A percentile compares a stretch with the other conserved stretches of the same genome.
Conservation (phyloP, 2,888 invertebrate species). For the Drosophila kambysellisi region DNA sequence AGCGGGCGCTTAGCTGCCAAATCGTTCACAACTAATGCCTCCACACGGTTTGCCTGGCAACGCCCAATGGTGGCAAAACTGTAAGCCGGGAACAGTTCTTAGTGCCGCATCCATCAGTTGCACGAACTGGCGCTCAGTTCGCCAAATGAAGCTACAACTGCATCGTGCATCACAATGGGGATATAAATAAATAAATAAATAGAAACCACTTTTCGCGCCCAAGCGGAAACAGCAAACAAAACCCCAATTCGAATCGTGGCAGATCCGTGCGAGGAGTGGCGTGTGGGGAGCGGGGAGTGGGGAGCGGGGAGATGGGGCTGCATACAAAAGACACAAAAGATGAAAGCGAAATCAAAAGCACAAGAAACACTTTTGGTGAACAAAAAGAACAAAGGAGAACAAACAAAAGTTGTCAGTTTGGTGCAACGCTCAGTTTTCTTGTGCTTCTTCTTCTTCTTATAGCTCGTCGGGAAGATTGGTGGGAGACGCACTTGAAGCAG, state of each 20-base stretch:
- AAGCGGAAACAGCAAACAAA: slow-evolving; percentile 65
- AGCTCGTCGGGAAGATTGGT: background rate
- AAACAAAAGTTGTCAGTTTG: slow-evolving; percentile 64
- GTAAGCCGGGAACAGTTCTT: slow-evolving; percentile 7
- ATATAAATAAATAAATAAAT: slow-evolving; percentile 77
- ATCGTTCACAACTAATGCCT: slow-evolving; percentile 54
- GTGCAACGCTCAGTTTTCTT: slow-evolving; percentile 67
- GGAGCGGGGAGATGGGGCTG: background rate
- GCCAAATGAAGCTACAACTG: slow-evolving; percentile 23
- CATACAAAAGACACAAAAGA: slow-evolving; percentile 49
- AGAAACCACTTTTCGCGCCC: slow-evolving; percentile 73
- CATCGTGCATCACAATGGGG: slow-evolving; percentile 61
- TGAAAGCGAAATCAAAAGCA: slow-evolving; percentile 66
- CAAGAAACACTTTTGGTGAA: slow-evolving; percentile 49
- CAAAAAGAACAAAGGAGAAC: background rate
- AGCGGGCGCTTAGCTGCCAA: slow-evolving; percentile 60
- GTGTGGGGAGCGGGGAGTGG: rapidly evolving
- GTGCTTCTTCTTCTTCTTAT: slow-evolving; percentile 26
- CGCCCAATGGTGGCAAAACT: slow-evolving; percentile 14
- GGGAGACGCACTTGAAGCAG: slow-evolving; percentile 58
- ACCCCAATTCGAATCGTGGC: slow-evolving; percentile 5
- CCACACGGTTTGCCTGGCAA: background rate
- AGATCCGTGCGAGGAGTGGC: background rate
- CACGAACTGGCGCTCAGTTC: background rate
- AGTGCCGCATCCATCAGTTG: background rate